Evolutionary conservation across 2,113 vertebrate species (phyloP).

Genomic region (Sinocyclocheilus anophthalmus): DNA sequence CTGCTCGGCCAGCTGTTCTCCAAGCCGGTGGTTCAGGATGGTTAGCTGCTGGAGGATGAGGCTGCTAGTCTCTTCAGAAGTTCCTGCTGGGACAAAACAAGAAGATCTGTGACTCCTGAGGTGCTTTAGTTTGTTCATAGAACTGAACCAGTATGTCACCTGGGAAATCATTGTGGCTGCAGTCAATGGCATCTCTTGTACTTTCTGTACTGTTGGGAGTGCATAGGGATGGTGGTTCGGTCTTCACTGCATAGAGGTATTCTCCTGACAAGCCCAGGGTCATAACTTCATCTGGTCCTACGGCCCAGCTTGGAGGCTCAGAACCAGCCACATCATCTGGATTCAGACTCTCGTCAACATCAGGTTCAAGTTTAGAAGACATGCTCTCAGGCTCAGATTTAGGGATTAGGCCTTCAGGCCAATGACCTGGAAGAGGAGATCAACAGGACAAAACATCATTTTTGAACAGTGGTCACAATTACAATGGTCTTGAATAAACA

Average conservation of each 20-base stretch:
- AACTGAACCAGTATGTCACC: constrained; percentile 34
- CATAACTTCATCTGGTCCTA: constrained; percentile 58
- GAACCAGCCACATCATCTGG: constrained; percentile 39
- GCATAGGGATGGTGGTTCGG: constrained; percentile 51
- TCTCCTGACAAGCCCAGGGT: constrained; percentile 62
- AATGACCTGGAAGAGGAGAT: constrained; percentile 20
- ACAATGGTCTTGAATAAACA: neutral
- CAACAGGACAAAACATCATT: neutral
- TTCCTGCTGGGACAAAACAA: constrained; percentile 39
- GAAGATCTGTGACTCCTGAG: neutral
- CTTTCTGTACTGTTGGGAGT: constrained; percentile 39
- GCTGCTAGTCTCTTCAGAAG: constrained; percentile 56
- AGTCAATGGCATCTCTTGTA: constrained; percentile 41
- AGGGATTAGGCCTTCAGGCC: constrained; percentile 48
- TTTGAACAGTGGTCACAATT: neutral
- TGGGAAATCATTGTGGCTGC: constrained; percentile 44
- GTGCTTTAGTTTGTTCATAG: neutral
- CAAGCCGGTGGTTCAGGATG: constrained; percentile 62
- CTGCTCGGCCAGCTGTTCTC: constrained; percentile 61
- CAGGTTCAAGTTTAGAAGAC: constrained; percentile 41
- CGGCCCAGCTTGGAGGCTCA: constrained; percentile 47
- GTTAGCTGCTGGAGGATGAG: constrained; percentile 63
- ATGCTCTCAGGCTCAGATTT: constrained; percentile 33
- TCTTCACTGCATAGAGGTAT: constrained; percentile 62
- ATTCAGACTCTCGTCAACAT: constrained; percentile 40